Base-by-base conservation (phyloP, 2,888 invertebrate species). In the Lithophane semibrunnea region DNA sequence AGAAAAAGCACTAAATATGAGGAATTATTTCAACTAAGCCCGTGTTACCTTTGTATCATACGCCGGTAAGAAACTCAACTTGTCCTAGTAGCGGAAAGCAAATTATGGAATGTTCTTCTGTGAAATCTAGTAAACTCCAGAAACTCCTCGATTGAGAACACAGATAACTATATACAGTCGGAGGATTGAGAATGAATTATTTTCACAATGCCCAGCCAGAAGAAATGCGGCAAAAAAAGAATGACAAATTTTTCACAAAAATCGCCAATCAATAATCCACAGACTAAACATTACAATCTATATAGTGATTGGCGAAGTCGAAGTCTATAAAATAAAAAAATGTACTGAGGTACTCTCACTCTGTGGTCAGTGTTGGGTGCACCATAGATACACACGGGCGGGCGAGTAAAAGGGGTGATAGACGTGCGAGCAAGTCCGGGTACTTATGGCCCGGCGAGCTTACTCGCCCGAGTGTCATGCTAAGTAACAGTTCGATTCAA, bases 41-140 rank as follows among this genome's bases (percentile, higher is more conserved):
- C 10, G n/a, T 66, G n/a, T 29, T 65, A 79, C 78, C 78, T 83
- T 83, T 54, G 58, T 44, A 52, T 21, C 64, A 37, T 77, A 63
- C 1, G 37, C 63, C 56, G 82, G 75, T 18, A 44, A 78, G 42
- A 24, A 29, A 56, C 24, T 61, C 7, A 65, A 16, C 4, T 18
- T 7, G 37, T 52, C 21, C 21, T 13, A 42, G 7, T 18, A 42
- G 10, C 18, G 24, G 24, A 42, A 80, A 60, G 8, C 8, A 49
- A n/a, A 52, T 18, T 24, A 52, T 72, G 8, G 16, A 79, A 49
- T 56, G 24, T 21, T 49, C 56, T 68, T 49, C 10, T 47, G 16
- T 24, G 10, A 56, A 42, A 29, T 24, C 5, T 9, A 5, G n/a
- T 9, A 24, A 47, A 29, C 0, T 29, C 29, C 29, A 29, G 29